These are phyloP conservation scores for Notothenia coriiceps DNA, from an alignment of 2,113 vertebrate genomes.

Conservation along the genomic window DNA sequence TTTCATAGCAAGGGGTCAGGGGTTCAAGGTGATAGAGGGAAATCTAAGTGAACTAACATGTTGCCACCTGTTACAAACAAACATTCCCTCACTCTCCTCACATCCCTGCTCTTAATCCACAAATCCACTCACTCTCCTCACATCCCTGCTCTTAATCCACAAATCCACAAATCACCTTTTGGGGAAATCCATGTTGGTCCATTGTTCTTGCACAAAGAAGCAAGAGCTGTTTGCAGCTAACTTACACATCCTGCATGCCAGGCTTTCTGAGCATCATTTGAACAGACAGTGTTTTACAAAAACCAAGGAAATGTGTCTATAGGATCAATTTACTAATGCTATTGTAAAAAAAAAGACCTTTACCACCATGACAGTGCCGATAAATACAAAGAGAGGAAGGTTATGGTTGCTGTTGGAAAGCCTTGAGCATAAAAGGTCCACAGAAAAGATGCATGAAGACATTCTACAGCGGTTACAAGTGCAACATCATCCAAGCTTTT, in stretches of 20 bases:
- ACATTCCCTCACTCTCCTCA: neutral
- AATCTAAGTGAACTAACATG: neutral
- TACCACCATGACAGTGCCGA: neutral
- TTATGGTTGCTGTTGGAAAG: neutral
- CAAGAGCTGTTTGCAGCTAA: constrained; percentile 5
- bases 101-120: neutral
- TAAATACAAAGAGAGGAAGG: neutral
- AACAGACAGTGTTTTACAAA: constrained; percentile 3
- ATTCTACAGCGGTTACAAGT: constrained; percentile 9
- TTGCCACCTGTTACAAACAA: constrained; percentile 1
- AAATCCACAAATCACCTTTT: constrained; percentile 13
- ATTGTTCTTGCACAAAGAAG: neutral
- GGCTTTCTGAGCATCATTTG: constrained; percentile 3
- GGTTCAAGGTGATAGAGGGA: neutral
- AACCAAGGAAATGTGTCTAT: neutral
- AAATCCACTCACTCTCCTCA: constrained; percentile 4
- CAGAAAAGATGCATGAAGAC: neutral
- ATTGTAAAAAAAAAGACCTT: neutral
- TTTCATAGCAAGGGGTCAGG: neutral
- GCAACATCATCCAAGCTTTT: neutral
- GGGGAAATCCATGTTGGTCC: constrained; percentile 15
- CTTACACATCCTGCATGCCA: constrained; percentile 8
- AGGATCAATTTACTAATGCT: neutral
- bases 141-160: neutral
- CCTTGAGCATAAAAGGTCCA: neutral